These are phyloP conservation scores for Bacillus rossius DNA, from an alignment of 1,140 invertebrate genomes.

Conservation along the genomic window DNA sequence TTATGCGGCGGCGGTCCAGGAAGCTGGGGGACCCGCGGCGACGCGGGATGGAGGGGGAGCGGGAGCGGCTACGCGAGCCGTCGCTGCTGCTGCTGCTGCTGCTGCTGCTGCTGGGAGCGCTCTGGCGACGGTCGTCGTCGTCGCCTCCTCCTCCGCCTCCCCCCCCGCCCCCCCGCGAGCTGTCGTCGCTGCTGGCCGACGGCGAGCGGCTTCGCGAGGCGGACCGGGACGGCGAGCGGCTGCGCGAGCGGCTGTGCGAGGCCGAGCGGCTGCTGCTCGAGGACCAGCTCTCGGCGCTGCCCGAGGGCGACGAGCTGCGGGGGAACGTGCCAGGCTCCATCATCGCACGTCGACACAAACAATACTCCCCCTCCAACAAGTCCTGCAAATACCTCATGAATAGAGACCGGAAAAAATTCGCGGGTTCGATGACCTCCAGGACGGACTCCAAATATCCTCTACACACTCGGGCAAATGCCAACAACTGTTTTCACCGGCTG, in stretches of 20 bases:
- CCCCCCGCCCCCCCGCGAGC: neutral
- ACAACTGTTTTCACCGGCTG: too few relatives aligned
- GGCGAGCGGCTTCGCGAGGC: neutral
- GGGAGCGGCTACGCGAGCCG: conserved; percentile 11
- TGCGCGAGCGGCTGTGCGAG: conserved; percentile 7
- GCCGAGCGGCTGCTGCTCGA: conserved; percentile 14
- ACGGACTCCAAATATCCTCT: too few relatives aligned
- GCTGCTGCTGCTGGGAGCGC: neutral
- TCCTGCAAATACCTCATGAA: too few relatives aligned
- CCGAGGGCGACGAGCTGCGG: conserved; percentile 4
- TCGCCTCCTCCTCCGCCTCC: neutral
- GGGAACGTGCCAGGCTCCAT: too few relatives aligned
- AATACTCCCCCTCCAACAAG: neutral
- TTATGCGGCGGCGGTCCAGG: conserved; percentile 54
- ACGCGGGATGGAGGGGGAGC: conserved; percentile 49
- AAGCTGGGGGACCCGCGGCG: conserved; percentile 55
- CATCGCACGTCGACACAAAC: too few relatives aligned
- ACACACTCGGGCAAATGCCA: too few relatives aligned
- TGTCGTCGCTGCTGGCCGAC: conserved; percentile 11
- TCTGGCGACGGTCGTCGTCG: neutral
- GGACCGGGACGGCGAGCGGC: conserved; percentile 15
- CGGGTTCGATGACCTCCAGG: too few relatives aligned
- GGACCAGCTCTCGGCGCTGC: conserved; percentile 15
- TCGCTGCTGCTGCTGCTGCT: neutral
- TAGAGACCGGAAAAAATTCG: too few relatives aligned